Conservation (phyloP, 2,113 vertebrate species). For the Corapipo altera region DNA sequence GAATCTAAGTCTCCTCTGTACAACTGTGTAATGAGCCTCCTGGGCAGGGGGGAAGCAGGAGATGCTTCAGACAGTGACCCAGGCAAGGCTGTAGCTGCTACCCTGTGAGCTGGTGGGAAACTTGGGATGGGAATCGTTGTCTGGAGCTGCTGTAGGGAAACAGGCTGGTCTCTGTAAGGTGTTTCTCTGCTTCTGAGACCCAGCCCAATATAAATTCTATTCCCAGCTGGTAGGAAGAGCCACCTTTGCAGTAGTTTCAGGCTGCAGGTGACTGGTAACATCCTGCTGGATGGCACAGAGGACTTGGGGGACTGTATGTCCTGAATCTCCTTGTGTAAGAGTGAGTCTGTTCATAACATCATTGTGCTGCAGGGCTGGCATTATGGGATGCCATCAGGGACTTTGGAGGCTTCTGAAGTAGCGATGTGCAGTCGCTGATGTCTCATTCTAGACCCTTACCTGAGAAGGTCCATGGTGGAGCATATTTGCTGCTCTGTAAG, state of each 20-base stretch:
- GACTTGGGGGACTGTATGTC: background rate
- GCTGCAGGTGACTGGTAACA: fast-evolving
- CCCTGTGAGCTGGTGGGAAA: background rate
- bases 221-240: background rate
- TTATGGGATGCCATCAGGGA: background rate
- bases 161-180: background rate
- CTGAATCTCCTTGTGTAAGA: background rate
- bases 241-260: background rate
- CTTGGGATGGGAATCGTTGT: background rate
- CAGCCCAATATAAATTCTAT: background rate
- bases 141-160: background rate
- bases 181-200: background rate
- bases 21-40: fast-evolving
- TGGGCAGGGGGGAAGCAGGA: background rate
- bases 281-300: background rate
- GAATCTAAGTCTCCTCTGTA: background rate
- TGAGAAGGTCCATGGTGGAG: background rate
- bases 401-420: background rate
- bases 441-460: fast-evolving
- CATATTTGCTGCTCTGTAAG: background rate
- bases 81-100: background rate
- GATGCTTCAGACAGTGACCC: background rate
- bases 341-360: background rate
- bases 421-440: fast-evolving
- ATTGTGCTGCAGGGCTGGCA: background rate